A percentile compares a stretch with the other conserved stretches of the same genome.
These are phyloP conservation scores for Standfussiana lucernea DNA, from an alignment of 2,888 invertebrate species.

Conservation along the genomic window DNA sequence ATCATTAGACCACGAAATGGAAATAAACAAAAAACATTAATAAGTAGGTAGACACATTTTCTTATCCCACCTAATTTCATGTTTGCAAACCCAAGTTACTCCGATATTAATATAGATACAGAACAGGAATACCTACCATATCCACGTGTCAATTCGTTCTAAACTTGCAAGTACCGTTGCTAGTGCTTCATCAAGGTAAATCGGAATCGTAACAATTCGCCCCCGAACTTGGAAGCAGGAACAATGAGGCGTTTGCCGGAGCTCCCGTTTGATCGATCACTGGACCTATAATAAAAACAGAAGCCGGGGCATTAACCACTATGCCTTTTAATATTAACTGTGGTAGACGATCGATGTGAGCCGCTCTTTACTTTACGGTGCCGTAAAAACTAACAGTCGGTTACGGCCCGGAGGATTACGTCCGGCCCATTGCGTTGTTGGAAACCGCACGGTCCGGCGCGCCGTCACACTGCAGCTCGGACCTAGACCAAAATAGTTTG, in stretches of 20 bases:
- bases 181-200: conserved; percentile 80
- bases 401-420: conserved; percentile 78
- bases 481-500: conserved; percentile 67
- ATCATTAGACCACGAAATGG: neutral
- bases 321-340: conserved; percentile 81
- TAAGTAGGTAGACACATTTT: conserved; percentile 9
- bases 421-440: conserved; percentile 80
- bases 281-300: conserved; percentile 72
- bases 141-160: conserved; percentile 37
- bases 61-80: conserved; percentile 13
- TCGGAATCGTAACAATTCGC: conserved; percentile 68
- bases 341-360: conserved; percentile 77
- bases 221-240: conserved; percentile 69
- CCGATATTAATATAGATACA: conserved; percentile 18
- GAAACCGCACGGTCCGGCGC: conserved; percentile 72
- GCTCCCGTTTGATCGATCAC: conserved; percentile 77
- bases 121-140: conserved; percentile 15
- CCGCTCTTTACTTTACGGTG: conserved; percentile 82
- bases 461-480: conserved; percentile 65
- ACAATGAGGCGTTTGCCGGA: conserved; percentile 75
- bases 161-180: conserved; percentile 71
- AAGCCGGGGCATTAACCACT: conserved; percentile 70
- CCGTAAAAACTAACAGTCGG: conserved; percentile 83
- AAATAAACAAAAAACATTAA: neutral
- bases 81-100: conserved; percentile 30